A percentile compares a stretch with the other conserved stretches of the same genome.
Evolutionary conservation across 1,140 invertebrate species (phyloP).

Genomic region (Heliconius congener): DNA sequence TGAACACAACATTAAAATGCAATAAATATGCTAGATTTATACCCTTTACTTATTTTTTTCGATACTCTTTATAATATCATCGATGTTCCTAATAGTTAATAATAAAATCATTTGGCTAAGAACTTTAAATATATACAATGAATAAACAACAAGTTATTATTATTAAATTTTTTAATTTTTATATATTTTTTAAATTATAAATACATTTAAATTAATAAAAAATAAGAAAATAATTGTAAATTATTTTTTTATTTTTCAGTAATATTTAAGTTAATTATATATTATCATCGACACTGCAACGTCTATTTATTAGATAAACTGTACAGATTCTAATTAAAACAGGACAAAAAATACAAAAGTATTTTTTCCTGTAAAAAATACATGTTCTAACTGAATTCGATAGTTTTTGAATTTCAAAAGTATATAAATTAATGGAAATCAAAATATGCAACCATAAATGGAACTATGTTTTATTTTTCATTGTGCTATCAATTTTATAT

Average conservation of each 20-base stretch:
- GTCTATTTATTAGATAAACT: no score
- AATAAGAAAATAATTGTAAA: no score
- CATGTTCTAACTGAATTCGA: not conserved
- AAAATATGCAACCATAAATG: not conserved
- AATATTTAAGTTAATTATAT: no score
- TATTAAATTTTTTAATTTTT: not conserved
- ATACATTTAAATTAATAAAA: not conserved
- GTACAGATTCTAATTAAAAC: no score
- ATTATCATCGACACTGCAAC: no score
- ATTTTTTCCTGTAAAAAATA: no score
- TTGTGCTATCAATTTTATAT: not conserved
- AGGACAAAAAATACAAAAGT: no score
- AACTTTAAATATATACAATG: constrained; percentile 26
- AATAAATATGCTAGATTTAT: not conserved
- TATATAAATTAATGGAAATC: not conserved
- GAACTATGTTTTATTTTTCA: not conserved
- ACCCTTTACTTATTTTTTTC: not conserved
- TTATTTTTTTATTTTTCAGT: no score
- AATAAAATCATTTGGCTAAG: constrained; percentile 24
- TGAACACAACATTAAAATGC: not conserved
- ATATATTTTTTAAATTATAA: not conserved
- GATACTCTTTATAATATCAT: not conserved
- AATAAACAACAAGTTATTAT: constrained; percentile 8
- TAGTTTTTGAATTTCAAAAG: not conserved
- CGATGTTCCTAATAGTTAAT: not conserved